Base-by-base conservation (phyloP, 1,140 invertebrate genomes). In the Drosophila kurseongensis region DNA sequence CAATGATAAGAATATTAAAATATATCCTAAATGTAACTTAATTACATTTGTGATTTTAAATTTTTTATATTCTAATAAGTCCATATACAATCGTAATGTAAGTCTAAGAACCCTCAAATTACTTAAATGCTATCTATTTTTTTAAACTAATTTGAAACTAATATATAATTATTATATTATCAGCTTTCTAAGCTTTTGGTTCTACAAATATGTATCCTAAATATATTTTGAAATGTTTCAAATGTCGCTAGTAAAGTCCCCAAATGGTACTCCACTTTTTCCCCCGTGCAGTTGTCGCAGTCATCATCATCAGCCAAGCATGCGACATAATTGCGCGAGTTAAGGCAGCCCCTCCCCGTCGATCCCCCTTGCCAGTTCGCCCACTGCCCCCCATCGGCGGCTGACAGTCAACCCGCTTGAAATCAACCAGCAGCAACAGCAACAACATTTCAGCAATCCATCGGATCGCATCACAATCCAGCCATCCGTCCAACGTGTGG, bases 401-500 rank as follows among this genome's bases (percentile, higher is more conserved):
- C 60, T 63, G 36, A 56, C 54, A 77, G 78, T 55, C 62, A 90
- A 62, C 68, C 59, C 80, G 71, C 72, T 79, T 55, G 75, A 80
- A 62, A 90, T 59, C 75, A 78, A 66, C 69, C 73, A 77, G 66
- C 63, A 68, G 51, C 62, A 62, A 69, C 51, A 52, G 54, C 74
- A 82, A 78, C 88, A 90, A 86, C 85, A 89, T 89, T 89, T 90
- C 85, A 89, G 80, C 85, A 90, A 89, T 89, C 85, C 85, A 89
- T 89, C 90, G 90, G 77, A 91, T 90, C 90, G 84, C 90, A 91
- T 90, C 90, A 86, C 90, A 91, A 91, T 91, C 83, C 90, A 91
- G 88, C 91, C 91, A 92, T 92, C 91, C 91, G 91, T 92, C 91
- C 91, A 92, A 93, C 93, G 93, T 94, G 93, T 94, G 93, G 93